Conservation (phyloP, 2,888 invertebrate species). For the Plagiodera versicolora region DNA sequence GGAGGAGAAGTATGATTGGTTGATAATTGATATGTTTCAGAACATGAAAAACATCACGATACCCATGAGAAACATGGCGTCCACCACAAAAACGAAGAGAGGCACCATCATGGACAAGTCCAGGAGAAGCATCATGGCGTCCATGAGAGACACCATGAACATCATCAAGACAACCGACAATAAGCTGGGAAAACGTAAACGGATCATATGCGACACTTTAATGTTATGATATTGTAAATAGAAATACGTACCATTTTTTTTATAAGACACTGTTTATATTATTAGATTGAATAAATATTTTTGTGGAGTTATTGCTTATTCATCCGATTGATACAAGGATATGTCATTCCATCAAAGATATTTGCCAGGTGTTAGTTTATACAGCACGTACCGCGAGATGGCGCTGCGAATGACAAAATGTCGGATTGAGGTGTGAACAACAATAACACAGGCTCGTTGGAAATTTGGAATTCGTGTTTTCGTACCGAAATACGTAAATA, state of each 20-base stretch:
- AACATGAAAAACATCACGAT: conserved; percentile 15
- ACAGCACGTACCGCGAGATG: no score
- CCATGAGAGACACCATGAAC: background rate
- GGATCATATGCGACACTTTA: no score
- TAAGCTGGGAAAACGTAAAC: background rate
- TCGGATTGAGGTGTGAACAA: no score
- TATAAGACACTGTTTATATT: background rate
- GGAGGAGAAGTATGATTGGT: no score
- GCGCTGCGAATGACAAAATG: no score
- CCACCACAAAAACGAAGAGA: background rate
- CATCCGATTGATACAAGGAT: no score
- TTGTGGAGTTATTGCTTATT: background rate
- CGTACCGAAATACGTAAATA: no score
- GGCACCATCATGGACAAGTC: background rate
- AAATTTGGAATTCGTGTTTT: no score
- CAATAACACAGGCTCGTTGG: no score
- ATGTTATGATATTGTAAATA: background rate
- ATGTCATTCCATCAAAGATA: no score
- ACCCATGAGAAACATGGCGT: conserved; percentile 7
- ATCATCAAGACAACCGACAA: background rate
- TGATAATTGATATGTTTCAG: conserved; percentile 4
- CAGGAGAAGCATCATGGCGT: background rate
- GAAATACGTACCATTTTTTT: background rate
- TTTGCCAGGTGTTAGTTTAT: no score
- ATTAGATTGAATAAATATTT: background rate